These are phyloP conservation scores for Eciton burchellii DNA, from an alignment of 1,140 invertebrate species.

Conservation along the genomic window DNA sequence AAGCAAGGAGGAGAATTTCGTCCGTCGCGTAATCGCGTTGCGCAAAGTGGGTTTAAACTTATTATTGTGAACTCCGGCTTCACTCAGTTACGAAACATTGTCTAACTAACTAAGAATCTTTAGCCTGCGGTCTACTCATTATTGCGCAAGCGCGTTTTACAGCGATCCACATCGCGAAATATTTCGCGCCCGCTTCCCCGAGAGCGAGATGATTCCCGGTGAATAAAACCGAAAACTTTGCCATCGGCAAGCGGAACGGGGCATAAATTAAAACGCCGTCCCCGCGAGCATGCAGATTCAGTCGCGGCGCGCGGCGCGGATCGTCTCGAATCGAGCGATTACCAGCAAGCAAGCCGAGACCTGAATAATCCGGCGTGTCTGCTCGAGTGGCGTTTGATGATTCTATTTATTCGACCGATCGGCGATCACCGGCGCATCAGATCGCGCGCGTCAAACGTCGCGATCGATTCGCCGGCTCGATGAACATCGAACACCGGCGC, in stretches of 20 bases:
- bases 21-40: slow-evolving; percentile 28
- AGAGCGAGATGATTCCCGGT: background rate
- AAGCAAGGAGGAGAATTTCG: slow-evolving; percentile 47
- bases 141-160: background rate
- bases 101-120: slow-evolving; percentile 51
- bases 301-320: background rate
- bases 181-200: background rate
- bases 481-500: slow-evolving; percentile 21
- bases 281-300: background rate
- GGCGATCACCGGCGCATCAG: background rate
- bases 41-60: slow-evolving; percentile 56
- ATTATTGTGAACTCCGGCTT: slow-evolving; percentile 55
- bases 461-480: background rate
- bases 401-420: slow-evolving; percentile 25
- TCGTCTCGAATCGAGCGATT: background rate
- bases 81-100: slow-evolving; percentile 51
- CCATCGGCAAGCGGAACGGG: background rate
- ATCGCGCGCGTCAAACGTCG: slow-evolving; percentile 16
- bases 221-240: background rate
- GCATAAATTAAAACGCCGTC: background rate
- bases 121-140: slow-evolving; percentile 27
- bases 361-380: background rate
- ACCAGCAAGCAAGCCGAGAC: no score
- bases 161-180: background rate
- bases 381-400: background rate